These are phyloP conservation scores for Trichonephila clavipes DNA, from an alignment of 1,140 invertebrate genomes.

Conservation along the genomic window DNA sequence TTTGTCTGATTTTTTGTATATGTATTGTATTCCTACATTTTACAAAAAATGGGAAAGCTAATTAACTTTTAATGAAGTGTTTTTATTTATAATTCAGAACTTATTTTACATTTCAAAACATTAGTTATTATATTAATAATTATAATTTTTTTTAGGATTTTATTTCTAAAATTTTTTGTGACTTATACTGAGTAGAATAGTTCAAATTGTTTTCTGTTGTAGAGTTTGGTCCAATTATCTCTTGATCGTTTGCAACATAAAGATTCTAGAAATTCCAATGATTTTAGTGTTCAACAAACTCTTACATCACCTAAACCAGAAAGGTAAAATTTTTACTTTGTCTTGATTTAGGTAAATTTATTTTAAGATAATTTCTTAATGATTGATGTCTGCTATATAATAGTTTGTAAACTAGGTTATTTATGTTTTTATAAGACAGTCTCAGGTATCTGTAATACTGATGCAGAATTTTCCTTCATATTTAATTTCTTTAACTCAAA, in stretches of 20 bases:
- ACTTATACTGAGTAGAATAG: background rate
- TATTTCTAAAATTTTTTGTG: background rate
- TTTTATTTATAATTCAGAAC: background rate
- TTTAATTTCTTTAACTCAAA: too few species aligned
- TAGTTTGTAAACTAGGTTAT: too few species aligned
- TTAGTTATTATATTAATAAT: background rate
- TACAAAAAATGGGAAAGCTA: too few species aligned
- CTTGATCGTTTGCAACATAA: slow-evolving; percentile 70
- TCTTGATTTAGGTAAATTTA: too few species aligned
- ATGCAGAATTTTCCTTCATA: too few species aligned
- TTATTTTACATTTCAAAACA: background rate
- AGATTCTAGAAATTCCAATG: slow-evolving; percentile 57
- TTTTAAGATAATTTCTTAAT: too few species aligned
- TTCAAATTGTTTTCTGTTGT: background rate
- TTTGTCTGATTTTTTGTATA: too few species aligned
- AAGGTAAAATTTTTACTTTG: slow-evolving; percentile 35
- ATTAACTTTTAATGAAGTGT: background rate
- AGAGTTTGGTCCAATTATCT: slow-evolving; percentile 80
- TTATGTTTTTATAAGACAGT: too few species aligned
- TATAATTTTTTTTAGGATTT: background rate
- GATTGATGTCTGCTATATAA: too few species aligned
- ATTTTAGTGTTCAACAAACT: slow-evolving; percentile 51
- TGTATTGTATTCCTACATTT: too few species aligned
- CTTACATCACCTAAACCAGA: slow-evolving; percentile 65
- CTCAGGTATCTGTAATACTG: too few species aligned